These are phyloP conservation scores for rat (Rattus norvegicus) DNA, from an alignment of 2,113 vertebrate genomes.

Conservation along the genomic window GRCr8 NC_086025.1:63212501-63213000, in stretches of 20 bases:
- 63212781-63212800: neutral
- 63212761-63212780: neutral
- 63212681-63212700: no score
- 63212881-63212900: neutral
- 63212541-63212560: neutral
- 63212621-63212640: neutral
- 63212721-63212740: neutral
- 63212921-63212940: neutral
- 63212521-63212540: neutral
- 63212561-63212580: neutral
- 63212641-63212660: no score
- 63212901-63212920: neutral
- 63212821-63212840: neutral
- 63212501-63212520: neutral
- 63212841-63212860: no score
- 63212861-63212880: neutral
- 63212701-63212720: neutral
- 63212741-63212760: neutral
- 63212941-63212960: neutral
- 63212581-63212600: neutral
- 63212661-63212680: neutral
- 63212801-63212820: neutral
- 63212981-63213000: neutral
- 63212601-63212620: neutral
- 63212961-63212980: neutral